A percentile compares a stretch with the other conserved stretches of the same genome.
Conservation (phyloP, 2,888 invertebrate species). For the Callimorpha dominula region DNA sequence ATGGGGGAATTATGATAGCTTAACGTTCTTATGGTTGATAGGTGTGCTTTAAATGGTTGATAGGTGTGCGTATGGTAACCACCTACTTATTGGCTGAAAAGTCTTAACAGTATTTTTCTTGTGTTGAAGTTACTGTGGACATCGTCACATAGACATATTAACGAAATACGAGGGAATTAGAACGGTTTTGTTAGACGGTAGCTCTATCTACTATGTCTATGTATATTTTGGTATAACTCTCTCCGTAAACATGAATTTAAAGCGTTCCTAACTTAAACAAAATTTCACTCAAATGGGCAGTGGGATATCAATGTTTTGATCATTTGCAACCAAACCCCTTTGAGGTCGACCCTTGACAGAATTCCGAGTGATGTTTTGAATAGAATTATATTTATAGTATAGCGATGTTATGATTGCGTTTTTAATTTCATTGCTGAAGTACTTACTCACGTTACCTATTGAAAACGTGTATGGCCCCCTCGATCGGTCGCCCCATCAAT, state of each 20-base stretch:
- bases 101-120: not conserved
- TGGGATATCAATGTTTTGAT: conserved; percentile 18
- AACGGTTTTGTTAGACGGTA: not conserved
- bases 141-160: conserved; percentile 1
- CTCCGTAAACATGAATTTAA: conserved; percentile 7
- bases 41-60: not conserved
- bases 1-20: not conserved
- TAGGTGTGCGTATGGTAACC: conserved; percentile 6
- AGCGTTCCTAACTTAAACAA: conserved; percentile 6
- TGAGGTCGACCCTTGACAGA: conserved; percentile 4
- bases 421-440: conserved; percentile 8
- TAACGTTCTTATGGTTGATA: not conserved
- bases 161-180: not conserved
- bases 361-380: not conserved
- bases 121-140: not conserved
- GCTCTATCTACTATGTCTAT: not conserved
- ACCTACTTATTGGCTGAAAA: not conserved
- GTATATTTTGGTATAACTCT: conserved; percentile 6
- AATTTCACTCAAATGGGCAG: conserved; percentile 11
- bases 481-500: conserved; percentile 9
- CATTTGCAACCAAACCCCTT: conserved; percentile 11
- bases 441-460: conserved; percentile 16
- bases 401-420: conserved; percentile 14
- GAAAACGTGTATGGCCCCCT: conserved; percentile 10
- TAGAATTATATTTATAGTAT: not conserved